A percentile compares a stretch with the other conserved stretches of the same genome.
phyloP scores from a whole-genome alignment of 2,113 vertebrate species.

The Penelope pileata region DNA sequence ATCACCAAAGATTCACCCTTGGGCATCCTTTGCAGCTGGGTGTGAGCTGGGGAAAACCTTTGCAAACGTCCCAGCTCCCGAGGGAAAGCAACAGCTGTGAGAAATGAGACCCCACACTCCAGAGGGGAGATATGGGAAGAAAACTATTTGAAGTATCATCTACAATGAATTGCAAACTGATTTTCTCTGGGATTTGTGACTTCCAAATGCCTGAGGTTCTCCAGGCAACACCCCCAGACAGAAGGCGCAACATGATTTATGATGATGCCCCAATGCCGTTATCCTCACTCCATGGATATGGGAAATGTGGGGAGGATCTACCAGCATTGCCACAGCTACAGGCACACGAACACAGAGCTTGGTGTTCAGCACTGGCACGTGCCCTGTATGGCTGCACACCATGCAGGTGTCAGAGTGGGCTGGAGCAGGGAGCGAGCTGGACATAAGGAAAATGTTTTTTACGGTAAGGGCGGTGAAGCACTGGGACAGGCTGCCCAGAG shows the following conservation, averaged over 20 bases:
- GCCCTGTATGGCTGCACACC: not conserved
- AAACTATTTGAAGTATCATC: constrained; percentile 1
- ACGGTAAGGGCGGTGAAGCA: no score
- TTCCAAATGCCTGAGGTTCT: constrained; percentile 1
- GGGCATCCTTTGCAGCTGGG: not conserved
- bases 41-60: not conserved
- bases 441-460: no score
- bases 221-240: not conserved
- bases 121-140: not conserved
- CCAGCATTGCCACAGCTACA: not conserved
- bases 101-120: not conserved
- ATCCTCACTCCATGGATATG: not conserved
- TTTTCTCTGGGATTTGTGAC: not conserved
- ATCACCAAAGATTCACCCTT: not conserved
- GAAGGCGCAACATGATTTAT: not conserved
- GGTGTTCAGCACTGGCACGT: not conserved
- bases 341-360: not conserved
- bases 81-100: not conserved
- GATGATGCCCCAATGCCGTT: not conserved
- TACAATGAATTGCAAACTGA: constrained; percentile 38
- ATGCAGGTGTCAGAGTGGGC: not conserved
- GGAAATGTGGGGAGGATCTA: not conserved
- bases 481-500: no score
- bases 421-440: no score
- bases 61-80: not conserved